Percentiles rank a stretch among this genome's conserved stretches.
Evolutionary conservation across 2,113 vertebrate genomes (phyloP).

Genomic region (Setophaga kirtlandii): DNA sequence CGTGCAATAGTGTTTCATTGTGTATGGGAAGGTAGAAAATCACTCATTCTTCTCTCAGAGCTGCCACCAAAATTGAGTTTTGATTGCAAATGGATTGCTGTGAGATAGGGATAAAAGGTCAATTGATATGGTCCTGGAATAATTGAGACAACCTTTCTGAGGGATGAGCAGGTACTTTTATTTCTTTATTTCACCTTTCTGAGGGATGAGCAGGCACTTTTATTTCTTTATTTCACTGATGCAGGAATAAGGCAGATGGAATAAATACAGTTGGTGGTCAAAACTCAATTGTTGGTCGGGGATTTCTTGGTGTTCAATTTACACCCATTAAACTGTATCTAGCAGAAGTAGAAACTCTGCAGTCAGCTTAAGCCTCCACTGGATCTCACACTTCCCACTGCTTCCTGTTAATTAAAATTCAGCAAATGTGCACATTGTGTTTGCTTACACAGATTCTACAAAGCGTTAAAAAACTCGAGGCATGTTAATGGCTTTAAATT

Average conservation of each 20-base stretch:
- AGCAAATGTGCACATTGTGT: not conserved
- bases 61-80: not conserved
- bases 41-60: not conserved
- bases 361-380: not conserved
- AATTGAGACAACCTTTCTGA: not conserved
- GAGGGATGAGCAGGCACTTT: not conserved
- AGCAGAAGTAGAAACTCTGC: not conserved
- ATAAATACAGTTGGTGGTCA: not conserved
- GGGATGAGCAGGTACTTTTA: not conserved
- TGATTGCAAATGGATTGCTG: not conserved
- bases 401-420: not conserved
- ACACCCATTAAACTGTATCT: not conserved
- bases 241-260: not conserved
- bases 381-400: not conserved
- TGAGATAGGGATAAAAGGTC: not conserved
- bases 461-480: not conserved
- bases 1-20: not conserved
- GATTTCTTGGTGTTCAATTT: not conserved
- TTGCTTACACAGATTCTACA: not conserved
- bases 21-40: not conserved
- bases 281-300: not conserved
- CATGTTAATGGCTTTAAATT: not conserved
- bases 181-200: not conserved
- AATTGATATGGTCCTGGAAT: not conserved
- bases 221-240: not conserved